A percentile compares a stretch with the other conserved stretches of the same genome.
Evolutionary conservation across 2,888 invertebrate species (phyloP).

Genomic region (Sinopyrophorus schimmeli): DNA sequence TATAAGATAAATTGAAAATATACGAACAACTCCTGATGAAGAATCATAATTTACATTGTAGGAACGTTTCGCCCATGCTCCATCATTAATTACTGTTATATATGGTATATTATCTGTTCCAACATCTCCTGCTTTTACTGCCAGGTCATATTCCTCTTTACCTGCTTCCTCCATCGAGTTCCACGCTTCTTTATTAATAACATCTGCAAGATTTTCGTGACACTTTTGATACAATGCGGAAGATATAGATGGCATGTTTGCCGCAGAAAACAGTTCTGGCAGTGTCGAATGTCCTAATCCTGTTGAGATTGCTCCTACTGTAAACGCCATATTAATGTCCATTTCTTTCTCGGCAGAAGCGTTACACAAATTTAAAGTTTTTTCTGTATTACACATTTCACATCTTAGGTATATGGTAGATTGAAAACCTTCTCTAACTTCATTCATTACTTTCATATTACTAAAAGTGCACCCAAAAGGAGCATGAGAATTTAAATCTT

Average conservation of each 20-base stretch:
- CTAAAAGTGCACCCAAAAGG: too few relatives aligned
- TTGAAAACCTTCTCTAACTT: not conserved
- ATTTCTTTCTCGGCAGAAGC: not conserved
- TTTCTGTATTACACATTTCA: not conserved
- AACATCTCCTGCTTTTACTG: not conserved
- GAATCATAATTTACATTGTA: not conserved
- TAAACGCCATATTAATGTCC: not conserved
- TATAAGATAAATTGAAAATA: too few relatives aligned
- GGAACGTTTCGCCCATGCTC: not conserved
- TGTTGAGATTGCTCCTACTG: not conserved
- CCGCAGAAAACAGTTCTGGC: not conserved
- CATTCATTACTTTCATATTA: too few relatives aligned
- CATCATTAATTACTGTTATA: not conserved
- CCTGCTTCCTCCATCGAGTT: not conserved
- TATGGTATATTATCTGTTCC: not conserved
- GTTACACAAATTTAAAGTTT: not conserved
- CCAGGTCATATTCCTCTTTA: not conserved
- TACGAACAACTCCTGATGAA: too few relatives aligned
- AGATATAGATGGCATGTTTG: not conserved
- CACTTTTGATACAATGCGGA: not conserved
- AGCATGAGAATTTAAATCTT: too few relatives aligned
- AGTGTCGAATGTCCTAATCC: not conserved
- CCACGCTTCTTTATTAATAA: not conserved
- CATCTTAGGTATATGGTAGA: not conserved
- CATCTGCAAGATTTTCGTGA: not conserved